Percentiles rank a stretch among this genome's conserved stretches.
phyloP scores from a whole-genome alignment of 2,113 vertebrate genomes.

The Poicephalus meyeri region DNA sequence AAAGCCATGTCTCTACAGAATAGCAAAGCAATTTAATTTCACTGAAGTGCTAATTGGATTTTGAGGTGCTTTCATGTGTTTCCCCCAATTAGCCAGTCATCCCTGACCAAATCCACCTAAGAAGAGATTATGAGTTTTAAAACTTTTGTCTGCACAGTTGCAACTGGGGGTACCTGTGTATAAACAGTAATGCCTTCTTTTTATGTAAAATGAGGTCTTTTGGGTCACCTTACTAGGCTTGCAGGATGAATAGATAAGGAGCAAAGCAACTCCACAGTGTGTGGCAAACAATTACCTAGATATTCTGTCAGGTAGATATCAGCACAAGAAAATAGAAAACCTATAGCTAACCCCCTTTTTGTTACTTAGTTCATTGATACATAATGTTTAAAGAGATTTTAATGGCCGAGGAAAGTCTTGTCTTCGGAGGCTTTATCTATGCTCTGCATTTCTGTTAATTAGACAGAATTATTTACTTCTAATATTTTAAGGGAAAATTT shows the following conservation, averaged over 20 bases:
- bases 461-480: background rate
- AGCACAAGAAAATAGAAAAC: constrained; percentile 20
- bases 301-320: background rate
- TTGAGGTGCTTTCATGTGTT: constrained; percentile 82
- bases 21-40: constrained; percentile 83
- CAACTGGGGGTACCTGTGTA: constrained; percentile 67
- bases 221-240: constrained; percentile 50
- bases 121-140: constrained; percentile 77
- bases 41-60: constrained; percentile 87
- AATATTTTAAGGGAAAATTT: background rate
- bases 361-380: background rate
- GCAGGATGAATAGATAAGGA: constrained; percentile 43
- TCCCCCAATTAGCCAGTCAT: constrained; percentile 80
- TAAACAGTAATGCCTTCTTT: constrained; percentile 66
- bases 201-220: constrained; percentile 72
- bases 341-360: background rate
- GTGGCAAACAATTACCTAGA: constrained; percentile 42
- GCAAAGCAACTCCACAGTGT: constrained; percentile 26
- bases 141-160: constrained; percentile 67
- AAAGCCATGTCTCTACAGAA: constrained; percentile 80
- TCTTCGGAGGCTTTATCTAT: background rate
- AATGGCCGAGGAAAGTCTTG: background rate
- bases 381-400: background rate
- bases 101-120: constrained; percentile 76
- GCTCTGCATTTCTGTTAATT: background rate